Conservation (phyloP, 2,888 invertebrate species). For the Lasioglossum calceatum region DNA sequence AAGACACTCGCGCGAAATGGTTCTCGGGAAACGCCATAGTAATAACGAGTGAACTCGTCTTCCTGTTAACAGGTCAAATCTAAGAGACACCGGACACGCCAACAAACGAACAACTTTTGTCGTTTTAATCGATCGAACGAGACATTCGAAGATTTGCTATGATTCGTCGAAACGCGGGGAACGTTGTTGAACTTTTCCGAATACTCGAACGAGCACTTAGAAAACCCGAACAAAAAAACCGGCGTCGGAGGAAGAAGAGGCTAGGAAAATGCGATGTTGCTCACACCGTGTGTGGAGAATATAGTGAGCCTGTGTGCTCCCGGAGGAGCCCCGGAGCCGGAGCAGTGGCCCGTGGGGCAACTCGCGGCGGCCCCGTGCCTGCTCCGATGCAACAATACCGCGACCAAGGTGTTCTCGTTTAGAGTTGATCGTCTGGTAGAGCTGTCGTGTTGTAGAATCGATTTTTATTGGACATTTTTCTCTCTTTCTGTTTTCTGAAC, state of each 20-base stretch:
- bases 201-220: background rate
- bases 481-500: constrained; percentile 10
- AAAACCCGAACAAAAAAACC: background rate
- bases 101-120: constrained; percentile 12
- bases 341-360: background rate
- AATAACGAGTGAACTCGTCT: constrained; percentile 13
- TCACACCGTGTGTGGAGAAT: background rate
- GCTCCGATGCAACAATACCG: background rate
- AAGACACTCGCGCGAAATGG: constrained; percentile 3
- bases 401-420: background rate
- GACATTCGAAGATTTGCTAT: constrained; percentile 4
- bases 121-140: constrained; percentile 13
- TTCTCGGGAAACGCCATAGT: background rate
- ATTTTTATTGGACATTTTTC: background rate
- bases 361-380: background rate
- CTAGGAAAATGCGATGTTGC: background rate
- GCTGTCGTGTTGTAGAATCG: background rate
- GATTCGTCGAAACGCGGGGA: constrained; percentile 24
- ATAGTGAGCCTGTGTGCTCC: background rate
- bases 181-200: constrained; percentile 50
- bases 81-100: constrained; percentile 12
- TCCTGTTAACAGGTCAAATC: constrained; percentile 12
- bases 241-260: background rate
- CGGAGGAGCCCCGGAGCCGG: background rate
- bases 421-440: background rate